Evolutionary conservation across 2,113 vertebrate species (phyloP).

Genomic region (Brachionichthys hirsutus): DNA sequence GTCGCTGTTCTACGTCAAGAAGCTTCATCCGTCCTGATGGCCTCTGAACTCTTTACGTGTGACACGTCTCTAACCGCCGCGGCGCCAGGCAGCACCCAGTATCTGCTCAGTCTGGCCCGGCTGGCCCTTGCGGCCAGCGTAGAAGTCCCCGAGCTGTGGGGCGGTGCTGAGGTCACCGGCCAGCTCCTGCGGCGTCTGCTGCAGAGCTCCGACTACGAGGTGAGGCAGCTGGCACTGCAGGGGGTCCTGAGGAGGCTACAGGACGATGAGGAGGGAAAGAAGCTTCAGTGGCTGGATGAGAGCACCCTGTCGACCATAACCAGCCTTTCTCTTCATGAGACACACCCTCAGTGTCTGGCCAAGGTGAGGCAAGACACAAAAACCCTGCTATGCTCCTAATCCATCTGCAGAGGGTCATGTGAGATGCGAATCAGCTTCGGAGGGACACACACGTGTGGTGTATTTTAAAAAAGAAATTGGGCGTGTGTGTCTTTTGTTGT

Average conservation of each 20-base stretch:
- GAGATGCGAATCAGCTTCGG: constrained; percentile 53
- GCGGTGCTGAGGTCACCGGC: neutral
- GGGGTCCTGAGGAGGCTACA: constrained; percentile 74
- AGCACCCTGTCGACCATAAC: constrained; percentile 76
- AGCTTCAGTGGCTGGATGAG: constrained; percentile 56
- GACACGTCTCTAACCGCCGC: constrained; percentile 41
- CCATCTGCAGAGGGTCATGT: constrained; percentile 50
- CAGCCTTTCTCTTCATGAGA: constrained; percentile 81
- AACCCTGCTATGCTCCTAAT: constrained; percentile 7
- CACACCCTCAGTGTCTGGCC: constrained; percentile 85
- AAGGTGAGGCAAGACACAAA: constrained; percentile 78
- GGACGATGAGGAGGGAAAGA: constrained; percentile 15
- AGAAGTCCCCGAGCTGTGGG: constrained; percentile 52
- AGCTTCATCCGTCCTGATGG: constrained; percentile 69
- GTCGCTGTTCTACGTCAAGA: constrained; percentile 76
- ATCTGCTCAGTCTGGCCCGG: constrained; percentile 86
- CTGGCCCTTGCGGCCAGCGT: constrained; percentile 70
- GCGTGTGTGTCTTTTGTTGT: constrained; percentile 10
- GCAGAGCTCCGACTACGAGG: constrained; percentile 81
- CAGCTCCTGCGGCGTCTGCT: constrained; percentile 73
- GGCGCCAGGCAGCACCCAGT: constrained; percentile 83
- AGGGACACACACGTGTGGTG: constrained; percentile 39
- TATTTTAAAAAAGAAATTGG: too few relatives aligned
- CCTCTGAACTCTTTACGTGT: constrained; percentile 79
- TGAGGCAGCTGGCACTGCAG: constrained; percentile 81